Base-by-base conservation (phyloP, 2,888 invertebrate species). In the Pecten maximus region DNA sequence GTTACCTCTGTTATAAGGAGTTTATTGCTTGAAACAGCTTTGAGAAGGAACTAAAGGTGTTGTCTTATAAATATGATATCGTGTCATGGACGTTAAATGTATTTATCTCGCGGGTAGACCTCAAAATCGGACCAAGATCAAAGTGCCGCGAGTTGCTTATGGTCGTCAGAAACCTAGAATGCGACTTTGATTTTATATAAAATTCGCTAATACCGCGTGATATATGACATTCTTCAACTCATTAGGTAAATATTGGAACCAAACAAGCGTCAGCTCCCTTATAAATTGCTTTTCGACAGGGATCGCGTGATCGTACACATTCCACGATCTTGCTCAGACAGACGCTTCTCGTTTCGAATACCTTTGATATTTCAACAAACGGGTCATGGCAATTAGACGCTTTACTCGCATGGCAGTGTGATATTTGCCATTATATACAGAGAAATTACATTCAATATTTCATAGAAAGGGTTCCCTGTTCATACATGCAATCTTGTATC, bases 351-450 rank as follows among this genome's bases (percentile, higher is more conserved):
- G 50, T 50, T 12, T 50, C 12, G 19, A 50, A 50, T 50, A 50
- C 50, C 60, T 74, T 74, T 74, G 74, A 74, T 74, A 74, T 74
- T 74, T 74, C 15, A 28, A 28, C 74, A 74, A 74, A 35, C 28
- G 74, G 2, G 28, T 35, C 35, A 35, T 28, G 74, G 74, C 10
- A 35, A 74, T 74, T 28, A 28, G 28, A 74, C 35, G 2, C 15
- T 35, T 3, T 74, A 28, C 23, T 28, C 28, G 23, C 74, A 28
- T 35, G 35, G 35, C 35, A 8, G 28, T 28, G 0, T 74, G 28
- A 1, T 28, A 74, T 35, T 35, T 35, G 35, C 35, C 6, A 10
- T 28, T 35, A 74, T 28, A 35, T 74, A 28, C n/a, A n/a, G n/a
- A n/a, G n/a, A 74, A 35, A 74, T 74, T 0, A 3, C 4, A 12